Percentiles rank a stretch among this genome's conserved stretches.
These are phyloP conservation scores for Nilaparvata lugens DNA, from an alignment of 1,140 invertebrate genomes.

Conservation along the genomic window DNA sequence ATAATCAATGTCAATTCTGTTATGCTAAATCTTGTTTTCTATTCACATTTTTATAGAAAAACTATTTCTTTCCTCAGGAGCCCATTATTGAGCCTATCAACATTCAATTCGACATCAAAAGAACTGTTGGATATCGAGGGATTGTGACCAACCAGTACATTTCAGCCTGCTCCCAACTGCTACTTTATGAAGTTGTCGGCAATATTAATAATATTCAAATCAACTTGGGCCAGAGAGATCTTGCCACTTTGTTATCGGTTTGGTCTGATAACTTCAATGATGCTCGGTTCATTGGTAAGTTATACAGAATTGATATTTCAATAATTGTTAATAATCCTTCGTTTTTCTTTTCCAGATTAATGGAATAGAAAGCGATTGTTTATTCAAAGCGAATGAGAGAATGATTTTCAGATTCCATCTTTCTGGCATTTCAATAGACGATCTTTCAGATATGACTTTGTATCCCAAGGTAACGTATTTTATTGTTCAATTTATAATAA, in stretches of 20 bases:
- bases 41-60: not conserved
- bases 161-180: slow-evolving; percentile 29
- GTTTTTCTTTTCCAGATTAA: slow-evolving; percentile 28
- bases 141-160: slow-evolving; percentile 18
- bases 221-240: slow-evolving; percentile 61
- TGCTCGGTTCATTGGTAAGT: slow-evolving; percentile 35
- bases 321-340: not conserved
- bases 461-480: slow-evolving; percentile 70
- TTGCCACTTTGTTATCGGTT: slow-evolving; percentile 55
- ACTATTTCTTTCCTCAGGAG: slow-evolving; percentile 41
- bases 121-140: slow-evolving; percentile 42
- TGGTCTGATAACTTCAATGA: slow-evolving; percentile 55
- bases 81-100: slow-evolving; percentile 65
- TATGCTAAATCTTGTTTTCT: no score
- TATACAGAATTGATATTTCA: no score
- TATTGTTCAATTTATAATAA: no score
- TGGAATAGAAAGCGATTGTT: slow-evolving; percentile 59
- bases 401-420: slow-evolving; percentile 62
- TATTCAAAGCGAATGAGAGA: slow-evolving; percentile 68
- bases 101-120: slow-evolving; percentile 61
- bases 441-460: slow-evolving; percentile 62
- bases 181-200: slow-evolving; percentile 53
- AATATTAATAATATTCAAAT: slow-evolving; percentile 54
- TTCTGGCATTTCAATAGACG: slow-evolving; percentile 55
- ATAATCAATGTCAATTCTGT: no score